Percentiles rank a stretch among this genome's conserved stretches.
Conservation (phyloP, 2,113 vertebrate species). For the Emydocephalus ijimae region DNA sequence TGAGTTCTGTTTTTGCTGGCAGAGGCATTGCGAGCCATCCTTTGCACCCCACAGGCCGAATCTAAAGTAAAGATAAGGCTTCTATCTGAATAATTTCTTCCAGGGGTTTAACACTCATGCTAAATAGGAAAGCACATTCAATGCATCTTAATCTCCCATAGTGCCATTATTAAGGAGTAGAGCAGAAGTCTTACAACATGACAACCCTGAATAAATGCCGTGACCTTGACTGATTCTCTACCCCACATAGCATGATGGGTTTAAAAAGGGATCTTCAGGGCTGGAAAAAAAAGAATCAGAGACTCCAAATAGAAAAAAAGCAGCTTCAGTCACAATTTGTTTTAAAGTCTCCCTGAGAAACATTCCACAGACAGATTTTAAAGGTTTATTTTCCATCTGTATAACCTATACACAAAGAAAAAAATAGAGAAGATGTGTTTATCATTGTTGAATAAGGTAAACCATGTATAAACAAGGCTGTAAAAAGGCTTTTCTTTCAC, state of each 20-base stretch:
- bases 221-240: neutral
- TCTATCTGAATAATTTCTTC: neutral
- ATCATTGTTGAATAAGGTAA: slow-evolving; percentile 16
- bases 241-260: neutral
- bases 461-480: slow-evolving; percentile 32
- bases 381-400: neutral
- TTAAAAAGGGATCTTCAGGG: neutral
- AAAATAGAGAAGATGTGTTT: slow-evolving; percentile 7
- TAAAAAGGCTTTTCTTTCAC: neutral
- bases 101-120: neutral
- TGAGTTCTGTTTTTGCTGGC: too few species aligned
- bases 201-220: neutral
- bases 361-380: neutral
- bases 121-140: neutral
- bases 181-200: neutral
- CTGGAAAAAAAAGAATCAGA: neutral
- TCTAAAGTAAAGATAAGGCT: neutral
- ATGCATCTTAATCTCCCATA: neutral
- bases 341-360: neutral
- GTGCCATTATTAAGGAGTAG: neutral
- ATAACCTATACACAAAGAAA: neutral
- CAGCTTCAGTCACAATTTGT: neutral
- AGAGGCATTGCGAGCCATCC: too few species aligned
- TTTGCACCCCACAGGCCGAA: too few species aligned
- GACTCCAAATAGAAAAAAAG: neutral